A percentile compares a stretch with the other conserved stretches of the same genome.
Evolutionary conservation across 1,140 invertebrate species (phyloP).

Genomic region (Drosophila auraria): DNA sequence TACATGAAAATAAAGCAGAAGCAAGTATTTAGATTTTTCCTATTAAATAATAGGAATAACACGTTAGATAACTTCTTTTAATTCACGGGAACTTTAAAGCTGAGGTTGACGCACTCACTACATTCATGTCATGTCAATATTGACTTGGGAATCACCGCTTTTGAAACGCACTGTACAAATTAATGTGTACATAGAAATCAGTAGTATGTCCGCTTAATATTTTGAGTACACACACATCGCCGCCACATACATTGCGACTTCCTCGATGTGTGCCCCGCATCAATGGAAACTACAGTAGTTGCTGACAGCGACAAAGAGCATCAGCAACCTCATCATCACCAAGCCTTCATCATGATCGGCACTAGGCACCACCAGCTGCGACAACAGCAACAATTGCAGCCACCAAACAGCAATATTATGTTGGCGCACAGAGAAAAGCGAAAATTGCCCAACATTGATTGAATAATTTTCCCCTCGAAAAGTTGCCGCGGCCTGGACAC

Average conservation of each 20-base stretch:
- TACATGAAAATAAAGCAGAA: not conserved
- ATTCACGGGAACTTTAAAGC: not conserved
- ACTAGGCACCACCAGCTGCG: not conserved
- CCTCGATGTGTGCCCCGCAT: constrained; percentile 49
- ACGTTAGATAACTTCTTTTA: not conserved
- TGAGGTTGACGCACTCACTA: not conserved
- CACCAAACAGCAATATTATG: constrained; percentile 62
- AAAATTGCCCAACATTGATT: constrained; percentile 80
- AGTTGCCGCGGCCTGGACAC: constrained; percentile 29
- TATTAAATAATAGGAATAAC: not conserved
- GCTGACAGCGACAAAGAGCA: constrained; percentile 41
- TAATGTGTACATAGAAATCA: constrained; percentile 25
- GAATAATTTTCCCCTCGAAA: constrained; percentile 71
- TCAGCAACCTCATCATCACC: constrained; percentile 46
- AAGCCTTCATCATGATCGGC: constrained; percentile 25
- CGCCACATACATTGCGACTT: constrained; percentile 40
- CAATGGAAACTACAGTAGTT: constrained; percentile 59
- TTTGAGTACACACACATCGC: constrained; percentile 30
- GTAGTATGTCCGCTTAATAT: constrained; percentile 35
- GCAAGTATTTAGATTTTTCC: not conserved
- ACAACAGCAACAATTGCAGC: constrained; percentile 60
- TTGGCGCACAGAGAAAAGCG: constrained; percentile 48
- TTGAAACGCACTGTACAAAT: constrained; percentile 25
- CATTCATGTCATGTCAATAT: constrained; percentile 4
- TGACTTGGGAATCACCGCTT: constrained; percentile 2